Evolutionary conservation across 2,888 invertebrate genomes (phyloP).

Genomic region (Calliscelio sp.): DNA sequence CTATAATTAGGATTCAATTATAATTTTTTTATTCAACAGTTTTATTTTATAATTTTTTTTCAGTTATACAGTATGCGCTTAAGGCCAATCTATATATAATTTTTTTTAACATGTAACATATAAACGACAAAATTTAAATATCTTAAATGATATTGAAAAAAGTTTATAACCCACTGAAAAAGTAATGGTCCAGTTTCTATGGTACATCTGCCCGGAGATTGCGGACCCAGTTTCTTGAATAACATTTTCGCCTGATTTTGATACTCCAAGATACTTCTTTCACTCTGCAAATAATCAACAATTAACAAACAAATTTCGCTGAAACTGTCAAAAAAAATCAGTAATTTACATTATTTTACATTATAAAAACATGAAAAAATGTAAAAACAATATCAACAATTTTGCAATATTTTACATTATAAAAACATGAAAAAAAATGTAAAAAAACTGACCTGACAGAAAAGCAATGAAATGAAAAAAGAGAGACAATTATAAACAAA

Average conservation of each 20-base stretch:
- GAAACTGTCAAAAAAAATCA: neutral
- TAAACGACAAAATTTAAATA: too few species aligned
- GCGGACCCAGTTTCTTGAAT: conserved; percentile 96
- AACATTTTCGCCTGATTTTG: conserved; percentile 99
- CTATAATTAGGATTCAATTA: too few species aligned
- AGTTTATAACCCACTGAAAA: conserved; percentile 94
- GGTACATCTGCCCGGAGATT: conserved; percentile 96
- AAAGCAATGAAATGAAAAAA: neutral
- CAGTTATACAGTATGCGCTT: too few species aligned
- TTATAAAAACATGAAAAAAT: neutral
- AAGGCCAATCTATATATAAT: too few species aligned
- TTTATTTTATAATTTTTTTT: too few species aligned
- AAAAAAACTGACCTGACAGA: neutral
- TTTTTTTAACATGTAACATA: too few species aligned
- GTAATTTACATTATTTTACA: neutral
- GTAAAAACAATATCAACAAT: too few species aligned
- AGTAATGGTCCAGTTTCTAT: conserved; percentile 98
- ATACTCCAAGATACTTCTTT: conserved; percentile 97
- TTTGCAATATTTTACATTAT: too few species aligned
- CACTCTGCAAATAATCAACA: conserved; percentile 89
- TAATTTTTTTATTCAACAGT: too few species aligned
- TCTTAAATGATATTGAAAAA: too few species aligned
- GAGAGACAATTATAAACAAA: neutral
- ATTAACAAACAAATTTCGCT: too few species aligned
- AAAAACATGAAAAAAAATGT: too few species aligned